Conservation (phyloP, 1,140 invertebrate species). For the Pseudomyrmex dendroicus region DNA sequence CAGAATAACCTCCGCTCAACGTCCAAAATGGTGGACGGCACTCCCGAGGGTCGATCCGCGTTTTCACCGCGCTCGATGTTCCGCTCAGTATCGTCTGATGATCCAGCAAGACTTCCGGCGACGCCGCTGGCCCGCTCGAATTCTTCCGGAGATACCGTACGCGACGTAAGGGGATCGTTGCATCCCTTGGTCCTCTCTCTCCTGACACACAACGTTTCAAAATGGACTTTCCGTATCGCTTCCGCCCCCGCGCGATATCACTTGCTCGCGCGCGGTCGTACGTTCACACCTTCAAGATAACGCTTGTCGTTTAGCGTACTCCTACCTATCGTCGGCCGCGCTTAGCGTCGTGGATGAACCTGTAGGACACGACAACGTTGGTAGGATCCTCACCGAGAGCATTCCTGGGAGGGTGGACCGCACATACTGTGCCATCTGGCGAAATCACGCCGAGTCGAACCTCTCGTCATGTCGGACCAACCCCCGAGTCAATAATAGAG, state of each 20-base stretch:
- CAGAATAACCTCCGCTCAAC: constrained; percentile 80
- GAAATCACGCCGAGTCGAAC: constrained; percentile 61
- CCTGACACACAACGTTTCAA: constrained; percentile 14
- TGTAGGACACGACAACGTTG: constrained; percentile 67
- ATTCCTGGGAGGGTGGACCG: constrained; percentile 79
- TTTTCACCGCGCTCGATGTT: constrained; percentile 57
- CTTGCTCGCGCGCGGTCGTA: constrained; percentile 19
- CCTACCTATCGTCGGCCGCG: constrained; percentile 34
- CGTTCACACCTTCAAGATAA: constrained; percentile 4
- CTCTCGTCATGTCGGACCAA: constrained; percentile 72
- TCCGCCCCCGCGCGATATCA: constrained; percentile 39
- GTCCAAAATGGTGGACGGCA: constrained; percentile 83
- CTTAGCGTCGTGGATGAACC: constrained; percentile 66
- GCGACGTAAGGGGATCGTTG: neutral
- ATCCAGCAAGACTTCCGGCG: neutral
- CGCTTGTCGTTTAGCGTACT: neutral
- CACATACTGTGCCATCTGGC: constrained; percentile 76
- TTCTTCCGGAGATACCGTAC: neutral
- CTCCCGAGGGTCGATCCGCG: constrained; percentile 74
- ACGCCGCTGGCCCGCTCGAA: neutral
- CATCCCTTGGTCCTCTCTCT: neutral
- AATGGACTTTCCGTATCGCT: constrained; percentile 60
- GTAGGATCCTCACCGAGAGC: constrained; percentile 68
- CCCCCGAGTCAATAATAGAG: constrained; percentile 74
- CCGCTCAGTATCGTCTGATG: neutral